Evolutionary conservation across 2,113 vertebrate genomes (phyloP).

Genomic region (Eidolon helvum): DNA sequence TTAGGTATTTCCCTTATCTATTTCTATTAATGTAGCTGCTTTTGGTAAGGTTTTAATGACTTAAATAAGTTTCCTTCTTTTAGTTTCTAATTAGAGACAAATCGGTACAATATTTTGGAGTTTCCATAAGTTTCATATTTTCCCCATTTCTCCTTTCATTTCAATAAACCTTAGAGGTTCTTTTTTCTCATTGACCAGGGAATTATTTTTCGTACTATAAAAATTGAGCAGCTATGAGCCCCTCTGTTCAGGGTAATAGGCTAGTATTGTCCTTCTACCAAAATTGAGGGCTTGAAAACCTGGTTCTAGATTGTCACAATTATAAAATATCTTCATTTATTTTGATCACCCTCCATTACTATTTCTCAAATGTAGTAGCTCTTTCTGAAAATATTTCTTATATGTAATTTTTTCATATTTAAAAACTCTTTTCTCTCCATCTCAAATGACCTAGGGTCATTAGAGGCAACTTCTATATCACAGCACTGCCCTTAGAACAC

Average conservation of each 20-base stretch:
- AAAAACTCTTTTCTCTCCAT: background rate
- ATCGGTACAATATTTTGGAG: background rate
- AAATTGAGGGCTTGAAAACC: background rate
- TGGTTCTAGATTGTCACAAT: background rate
- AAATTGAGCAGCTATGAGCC: background rate
- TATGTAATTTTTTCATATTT: background rate
- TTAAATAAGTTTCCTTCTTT: slow-evolving; percentile 27
- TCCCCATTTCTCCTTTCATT: background rate
- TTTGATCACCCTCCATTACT: background rate
- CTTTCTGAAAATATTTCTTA: background rate
- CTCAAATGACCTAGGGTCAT: background rate
- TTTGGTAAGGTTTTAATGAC: background rate
- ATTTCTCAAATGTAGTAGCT: background rate
- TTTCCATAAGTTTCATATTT: background rate
- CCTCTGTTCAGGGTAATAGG: background rate
- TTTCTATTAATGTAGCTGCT: background rate
- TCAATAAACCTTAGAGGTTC: background rate
- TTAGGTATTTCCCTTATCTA: background rate
- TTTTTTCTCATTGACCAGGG: background rate
- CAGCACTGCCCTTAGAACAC: background rate
- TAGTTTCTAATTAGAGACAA: background rate
- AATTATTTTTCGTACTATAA: background rate
- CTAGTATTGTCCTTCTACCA: background rate
- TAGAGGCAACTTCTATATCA: background rate
- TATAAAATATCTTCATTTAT: background rate